Evolutionary conservation across 2,888 invertebrate species (phyloP).

Genomic region (Drosophila paramelanica): DNA sequence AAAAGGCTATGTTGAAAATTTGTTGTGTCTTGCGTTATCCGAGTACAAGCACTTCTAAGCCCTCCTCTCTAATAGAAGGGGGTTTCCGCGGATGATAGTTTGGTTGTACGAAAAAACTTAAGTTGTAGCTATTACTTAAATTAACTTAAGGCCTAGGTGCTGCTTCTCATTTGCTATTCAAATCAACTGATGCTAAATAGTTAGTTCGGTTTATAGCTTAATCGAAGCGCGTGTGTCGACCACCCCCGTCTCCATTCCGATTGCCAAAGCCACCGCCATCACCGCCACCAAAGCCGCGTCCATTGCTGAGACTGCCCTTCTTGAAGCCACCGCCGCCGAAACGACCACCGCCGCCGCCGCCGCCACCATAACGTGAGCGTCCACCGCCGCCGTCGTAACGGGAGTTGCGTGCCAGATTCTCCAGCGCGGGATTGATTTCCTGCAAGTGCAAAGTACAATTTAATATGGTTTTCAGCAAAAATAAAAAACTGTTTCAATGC

Average conservation of each 20-base stretch:
- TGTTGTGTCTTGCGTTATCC: constrained; percentile 34
- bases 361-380: constrained; percentile 86
- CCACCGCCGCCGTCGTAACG: constrained; percentile 87
- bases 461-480: neutral
- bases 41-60: constrained; percentile 23
- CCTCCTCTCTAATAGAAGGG: constrained; percentile 12
- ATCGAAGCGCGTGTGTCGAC: constrained; percentile 83
- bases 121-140: constrained; percentile 69
- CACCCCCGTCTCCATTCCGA: constrained; percentile 54
- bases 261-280: constrained; percentile 64
- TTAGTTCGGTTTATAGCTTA: constrained; percentile 57
- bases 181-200: constrained; percentile 70
- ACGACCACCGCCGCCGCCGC: constrained; percentile 80
- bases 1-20: constrained; percentile 66
- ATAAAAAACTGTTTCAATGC: neutral
- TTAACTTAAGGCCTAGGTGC: constrained; percentile 56
- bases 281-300: constrained; percentile 67
- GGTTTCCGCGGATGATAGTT: constrained; percentile 45
- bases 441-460: constrained; percentile 53
- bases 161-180: constrained; percentile 75
- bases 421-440: constrained; percentile 94
- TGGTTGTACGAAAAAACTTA: constrained; percentile 76
- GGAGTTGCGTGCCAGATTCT: constrained; percentile 90
- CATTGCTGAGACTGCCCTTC: constrained; percentile 67
- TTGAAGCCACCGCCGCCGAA: constrained; percentile 68